Evolutionary conservation across 2,888 invertebrate genomes (phyloP), one percentile per base, ranked within the genome.

Genomic region (Periphyllus acericola): DNA sequence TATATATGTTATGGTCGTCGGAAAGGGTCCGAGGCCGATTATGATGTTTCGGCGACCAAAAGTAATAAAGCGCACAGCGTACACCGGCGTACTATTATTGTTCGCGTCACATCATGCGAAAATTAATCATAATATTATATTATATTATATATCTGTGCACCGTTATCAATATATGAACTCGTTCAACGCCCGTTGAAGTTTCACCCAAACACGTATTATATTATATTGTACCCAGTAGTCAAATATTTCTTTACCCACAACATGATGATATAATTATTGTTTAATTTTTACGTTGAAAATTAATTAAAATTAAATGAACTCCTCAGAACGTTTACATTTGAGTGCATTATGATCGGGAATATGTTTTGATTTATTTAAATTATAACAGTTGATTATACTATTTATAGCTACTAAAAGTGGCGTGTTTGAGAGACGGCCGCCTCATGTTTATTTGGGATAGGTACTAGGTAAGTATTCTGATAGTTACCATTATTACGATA

Each of bases 21-120:
- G 66, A 66, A 60, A 84, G 76, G 66, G 75, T 46, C 60, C 84
- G 66, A 36, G 55, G 17, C 82, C 74, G 74, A 84, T 84, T 76
- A 76, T 68, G 84, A 84, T 66, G 75, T 76, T n/a, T 29, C 82
- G 71, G 46, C 32, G 71, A 71, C 82, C 82, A 82, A 71, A 82
- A 82, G 71, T 71, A 66, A 81, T 81, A 81, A 81, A 36, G 36
- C 66, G 34, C 79, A 60, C 60, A n/a, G 66, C 36, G 36, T 8
- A 11, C 2, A 34, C 25, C 68, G 68, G 17, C 68, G 25, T 60
- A 60, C 79, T 66, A n/a, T 80, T 68, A 68, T 81, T 81, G 80
- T 81, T 81, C 80, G 40, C 80, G 68, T 81, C 80, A 68, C 34
- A 40, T 68, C 80, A 68, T 66, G 80, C 34, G 80, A 81, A 68